A percentile compares a stretch with the other conserved stretches of the same genome.
Evolutionary conservation across 2,113 vertebrate genomes (phyloP).

Genomic region (Tautogolabrus adspersus): DNA sequence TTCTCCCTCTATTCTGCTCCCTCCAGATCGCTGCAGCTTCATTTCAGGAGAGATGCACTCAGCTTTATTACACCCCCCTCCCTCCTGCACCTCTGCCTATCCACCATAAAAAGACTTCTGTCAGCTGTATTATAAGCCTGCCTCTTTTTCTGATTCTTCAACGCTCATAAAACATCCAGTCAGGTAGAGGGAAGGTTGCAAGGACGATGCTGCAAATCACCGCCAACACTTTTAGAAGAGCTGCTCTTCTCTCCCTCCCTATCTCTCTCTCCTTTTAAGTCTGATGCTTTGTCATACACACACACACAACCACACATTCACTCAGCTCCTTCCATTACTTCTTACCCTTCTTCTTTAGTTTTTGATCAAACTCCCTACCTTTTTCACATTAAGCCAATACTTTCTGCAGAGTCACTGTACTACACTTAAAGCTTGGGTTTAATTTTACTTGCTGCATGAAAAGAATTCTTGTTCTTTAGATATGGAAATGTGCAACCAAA

Average conservation of each 20-base stretch:
- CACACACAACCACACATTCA: constrained; percentile 28
- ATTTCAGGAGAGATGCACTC: constrained; percentile 82
- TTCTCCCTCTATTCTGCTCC: constrained; percentile 15
- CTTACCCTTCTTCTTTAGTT: constrained; percentile 10
- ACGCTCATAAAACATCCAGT: constrained; percentile 79
- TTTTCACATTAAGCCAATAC: constrained; percentile 24
- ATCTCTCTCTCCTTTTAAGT: constrained; percentile 20
- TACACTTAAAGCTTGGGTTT: constrained; percentile 3
- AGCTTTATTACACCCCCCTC: constrained; percentile 78
- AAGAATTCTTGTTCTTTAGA: constrained; percentile 31
- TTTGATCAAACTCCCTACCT: constrained; percentile 24
- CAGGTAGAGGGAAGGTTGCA: constrained; percentile 71
- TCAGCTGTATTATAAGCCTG: constrained; percentile 80
- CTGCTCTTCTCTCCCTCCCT: constrained; percentile 26
- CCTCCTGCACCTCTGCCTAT: constrained; percentile 54
- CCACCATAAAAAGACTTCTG: constrained; percentile 81
- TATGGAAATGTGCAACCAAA: constrained; percentile 41
- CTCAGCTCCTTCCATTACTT: constrained; percentile 26
- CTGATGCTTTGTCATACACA: constrained; percentile 37
- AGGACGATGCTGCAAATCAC: constrained; percentile 80
- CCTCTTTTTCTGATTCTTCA: constrained; percentile 76
- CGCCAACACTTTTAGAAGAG: constrained; percentile 68
- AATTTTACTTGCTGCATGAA: constrained; percentile 9
- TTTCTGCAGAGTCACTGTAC: constrained; percentile 15
- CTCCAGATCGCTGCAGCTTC: constrained; percentile 51